Evolutionary conservation across 2,888 invertebrate species (phyloP).

Genomic region (Sabellastarte sp.): DNA sequence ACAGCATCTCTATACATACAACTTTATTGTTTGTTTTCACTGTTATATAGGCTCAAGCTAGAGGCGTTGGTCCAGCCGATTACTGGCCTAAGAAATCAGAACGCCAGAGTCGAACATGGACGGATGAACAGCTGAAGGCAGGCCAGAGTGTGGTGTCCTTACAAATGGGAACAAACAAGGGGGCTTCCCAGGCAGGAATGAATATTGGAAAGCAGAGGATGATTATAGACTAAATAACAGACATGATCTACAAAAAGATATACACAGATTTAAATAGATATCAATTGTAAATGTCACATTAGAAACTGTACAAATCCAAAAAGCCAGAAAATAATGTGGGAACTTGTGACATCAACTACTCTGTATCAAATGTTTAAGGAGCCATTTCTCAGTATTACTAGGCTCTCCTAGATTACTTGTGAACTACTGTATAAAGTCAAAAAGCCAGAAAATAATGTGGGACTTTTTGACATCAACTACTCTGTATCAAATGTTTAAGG

Average conservation of each 20-base stretch:
- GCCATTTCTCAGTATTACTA: too few species aligned
- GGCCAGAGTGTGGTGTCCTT: constrained; percentile 87
- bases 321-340: too few species aligned
- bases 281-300: neutral
- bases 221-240: constrained; percentile 23
- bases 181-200: constrained; percentile 93
- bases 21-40: too few species aligned
- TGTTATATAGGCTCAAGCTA: constrained; percentile 36
- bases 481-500: too few species aligned
- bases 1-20: too few species aligned
- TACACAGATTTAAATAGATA: neutral
- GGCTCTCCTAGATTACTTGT: too few species aligned
- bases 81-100: constrained; percentile 96
- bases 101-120: constrained; percentile 89
- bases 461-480: too few species aligned
- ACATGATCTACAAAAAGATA: neutral
- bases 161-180: constrained; percentile 85
- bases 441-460: too few species aligned
- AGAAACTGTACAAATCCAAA: too few species aligned
- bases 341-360: too few species aligned
- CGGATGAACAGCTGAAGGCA: constrained; percentile 89
- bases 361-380: too few species aligned
- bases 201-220: constrained; percentile 61
- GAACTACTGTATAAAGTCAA: too few species aligned
- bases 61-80: constrained; percentile 64